phyloP scores from a whole-genome alignment of 2,113 vertebrate species.

The Rafetus swinhoei region DNA sequence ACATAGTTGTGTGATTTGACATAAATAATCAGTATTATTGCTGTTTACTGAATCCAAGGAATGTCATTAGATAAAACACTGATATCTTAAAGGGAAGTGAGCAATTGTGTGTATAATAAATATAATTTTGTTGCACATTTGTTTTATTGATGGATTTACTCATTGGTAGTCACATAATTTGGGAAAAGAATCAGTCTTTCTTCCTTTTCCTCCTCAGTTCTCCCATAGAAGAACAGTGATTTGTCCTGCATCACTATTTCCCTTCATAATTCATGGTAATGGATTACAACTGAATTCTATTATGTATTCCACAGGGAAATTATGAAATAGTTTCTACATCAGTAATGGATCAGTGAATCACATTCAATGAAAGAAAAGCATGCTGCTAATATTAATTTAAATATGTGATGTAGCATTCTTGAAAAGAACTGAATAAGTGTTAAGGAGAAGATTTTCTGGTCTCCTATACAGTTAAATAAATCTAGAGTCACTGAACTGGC shows the following conservation, averaged over 20 bases:
- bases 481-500: not conserved
- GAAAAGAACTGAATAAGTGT: not conserved
- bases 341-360: not conserved
- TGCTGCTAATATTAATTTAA: not conserved
- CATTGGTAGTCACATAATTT: not conserved
- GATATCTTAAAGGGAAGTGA: not conserved
- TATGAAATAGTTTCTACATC: not conserved
- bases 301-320: accelerated
- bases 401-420: not conserved
- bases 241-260: not conserved
- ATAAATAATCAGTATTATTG: not conserved
- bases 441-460: not conserved
- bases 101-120: not conserved
- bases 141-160: not conserved
- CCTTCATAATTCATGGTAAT: not conserved
- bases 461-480: not conserved
- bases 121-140: not conserved
- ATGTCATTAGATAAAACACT: not conserved
- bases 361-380: not conserved
- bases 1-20: not conserved
- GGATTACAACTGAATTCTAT: not conserved
- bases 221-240: not conserved
- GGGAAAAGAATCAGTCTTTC: not conserved
- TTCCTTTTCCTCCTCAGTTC: accelerated
- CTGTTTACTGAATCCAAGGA: accelerated